Percentiles rank a stretch among this genome's conserved stretches.
These are phyloP conservation scores for Rattus rattus DNA, from an alignment of 2,113 vertebrate genomes.

Conservation along the genomic window DNA sequence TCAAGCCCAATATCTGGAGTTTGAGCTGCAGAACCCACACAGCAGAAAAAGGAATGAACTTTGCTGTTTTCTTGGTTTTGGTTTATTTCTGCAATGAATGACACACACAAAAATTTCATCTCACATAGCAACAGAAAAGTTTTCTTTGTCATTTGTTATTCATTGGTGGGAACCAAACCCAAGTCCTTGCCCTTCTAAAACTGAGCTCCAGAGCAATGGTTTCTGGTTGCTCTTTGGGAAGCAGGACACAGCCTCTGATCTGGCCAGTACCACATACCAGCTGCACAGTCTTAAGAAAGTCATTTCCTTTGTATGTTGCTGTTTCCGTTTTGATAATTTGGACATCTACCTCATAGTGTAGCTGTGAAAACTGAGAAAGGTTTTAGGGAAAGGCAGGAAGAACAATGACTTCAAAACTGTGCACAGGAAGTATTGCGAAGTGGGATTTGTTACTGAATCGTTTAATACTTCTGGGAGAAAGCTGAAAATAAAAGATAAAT, in stretches of 20 bases:
- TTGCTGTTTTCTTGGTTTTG: not conserved
- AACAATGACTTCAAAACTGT: conserved; percentile 22
- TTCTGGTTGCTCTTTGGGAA: not conserved
- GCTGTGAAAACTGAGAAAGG: conserved; percentile 13
- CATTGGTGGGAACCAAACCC: not conserved
- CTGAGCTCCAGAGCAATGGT: not conserved
- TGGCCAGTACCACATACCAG: not conserved
- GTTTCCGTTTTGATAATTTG: not conserved
- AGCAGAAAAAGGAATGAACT: not conserved
- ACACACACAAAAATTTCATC: not conserved
- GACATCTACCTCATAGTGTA: not conserved
- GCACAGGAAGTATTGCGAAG: conserved; percentile 1
- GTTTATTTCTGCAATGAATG: conserved; percentile 31
- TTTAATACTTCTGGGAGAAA: conserved; percentile 19
- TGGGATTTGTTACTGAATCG: not conserved
- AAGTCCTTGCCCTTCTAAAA: not conserved
- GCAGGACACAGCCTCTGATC: not conserved
- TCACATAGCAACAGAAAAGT: not conserved
- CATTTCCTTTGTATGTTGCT: not conserved
- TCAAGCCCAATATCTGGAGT: too few relatives aligned
- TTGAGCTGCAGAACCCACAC: not conserved
- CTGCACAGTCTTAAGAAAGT: not conserved
- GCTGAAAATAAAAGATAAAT: not conserved
- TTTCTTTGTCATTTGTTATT: not conserved
- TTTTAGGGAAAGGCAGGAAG: not conserved